Evolutionary conservation across 1,140 invertebrate species (phyloP), one percentile per base, ranked within the genome.

Genomic region (Archegozetes longisetosus): DNA sequence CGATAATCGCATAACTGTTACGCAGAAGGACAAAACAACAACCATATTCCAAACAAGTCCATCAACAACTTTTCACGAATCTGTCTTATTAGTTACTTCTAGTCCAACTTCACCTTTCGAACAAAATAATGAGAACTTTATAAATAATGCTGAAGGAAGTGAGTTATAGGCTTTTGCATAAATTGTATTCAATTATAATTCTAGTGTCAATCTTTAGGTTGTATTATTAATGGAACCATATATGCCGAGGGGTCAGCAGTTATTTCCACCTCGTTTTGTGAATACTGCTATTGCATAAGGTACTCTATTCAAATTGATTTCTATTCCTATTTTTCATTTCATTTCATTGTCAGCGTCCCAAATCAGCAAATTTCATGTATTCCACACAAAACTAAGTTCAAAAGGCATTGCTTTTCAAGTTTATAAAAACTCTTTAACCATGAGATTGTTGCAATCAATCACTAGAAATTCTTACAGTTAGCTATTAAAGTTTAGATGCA

Each of bases 211-310:
- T 25, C 68, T 69, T 68, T 70, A 84, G 84, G 82, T 61, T 87
- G 85, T 68, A 72, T 83, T 60, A 74, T 79, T 53, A 82, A 84
- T 61, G 84, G 84, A 14, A 81, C 82, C n/a, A 72, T 82, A 58
- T 88, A 84, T 70, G 82, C 80, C 12, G 82, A 84, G 40, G 88
- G 88, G 0, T 89, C 86, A 2, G 87, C 87, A 0, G 86, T 90
- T 83, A 74, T 80, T 59, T 81, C 83, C 2, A 81, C 80, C 13
- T 79, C 79, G 53, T 76, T 80, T 3, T 91, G 88, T 72, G 83
- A 88, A 71, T 86, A 88, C 69, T 91, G 88, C 72, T 91, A 86
- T 72, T 91, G 88, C 68, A 83, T 88, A 58, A 74, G 55, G 55
- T 57, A 55, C n/a, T n/a, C n/a, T n/a, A n/a, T n/a, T n/a, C n/a